Evolutionary conservation across 2,113 vertebrate species (phyloP).

Genomic region (Microcebus jonahi): DNA sequence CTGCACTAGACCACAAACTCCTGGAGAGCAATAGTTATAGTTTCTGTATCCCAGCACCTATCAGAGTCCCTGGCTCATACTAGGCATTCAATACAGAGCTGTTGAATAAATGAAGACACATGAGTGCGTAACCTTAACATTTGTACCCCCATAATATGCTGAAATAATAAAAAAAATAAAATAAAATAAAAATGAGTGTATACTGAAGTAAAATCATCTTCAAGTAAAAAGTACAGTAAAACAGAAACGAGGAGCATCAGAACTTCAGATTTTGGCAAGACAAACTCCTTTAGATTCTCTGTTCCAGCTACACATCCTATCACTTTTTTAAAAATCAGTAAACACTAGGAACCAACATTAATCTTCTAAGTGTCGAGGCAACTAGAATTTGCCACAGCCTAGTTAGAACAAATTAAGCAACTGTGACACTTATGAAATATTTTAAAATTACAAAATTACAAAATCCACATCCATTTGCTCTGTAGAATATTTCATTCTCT

Average conservation of each 20-base stretch:
- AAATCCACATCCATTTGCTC: slow-evolving; percentile 82
- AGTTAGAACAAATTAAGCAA: slow-evolving; percentile 71
- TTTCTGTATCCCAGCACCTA: background rate
- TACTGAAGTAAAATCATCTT: slow-evolving; percentile 13
- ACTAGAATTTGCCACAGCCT: slow-evolving; percentile 48
- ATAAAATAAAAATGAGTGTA: background rate
- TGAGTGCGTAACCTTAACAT: background rate
- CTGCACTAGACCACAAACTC: background rate
- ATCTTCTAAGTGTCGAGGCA: slow-evolving; percentile 38
- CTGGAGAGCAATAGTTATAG: background rate
- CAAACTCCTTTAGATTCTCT: background rate
- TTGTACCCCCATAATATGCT: no score
- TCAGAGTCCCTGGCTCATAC: background rate
- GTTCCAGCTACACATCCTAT: background rate
- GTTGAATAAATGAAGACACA: background rate
- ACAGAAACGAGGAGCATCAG: background rate
- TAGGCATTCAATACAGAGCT: background rate
- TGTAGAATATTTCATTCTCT: slow-evolving; percentile 87
- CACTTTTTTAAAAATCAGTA: slow-evolving; percentile 24
- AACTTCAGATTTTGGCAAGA: slow-evolving; percentile 20
- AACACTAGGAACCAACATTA: slow-evolving; percentile 21
- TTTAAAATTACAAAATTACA: slow-evolving; percentile 81
- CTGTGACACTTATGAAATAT: slow-evolving; percentile 68
- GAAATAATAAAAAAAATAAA: no score
- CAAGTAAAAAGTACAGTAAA: slow-evolving; percentile 9